Conservation (phyloP, 2,797 vertebrate genomes). For the Rhincodon typus region DNA sequence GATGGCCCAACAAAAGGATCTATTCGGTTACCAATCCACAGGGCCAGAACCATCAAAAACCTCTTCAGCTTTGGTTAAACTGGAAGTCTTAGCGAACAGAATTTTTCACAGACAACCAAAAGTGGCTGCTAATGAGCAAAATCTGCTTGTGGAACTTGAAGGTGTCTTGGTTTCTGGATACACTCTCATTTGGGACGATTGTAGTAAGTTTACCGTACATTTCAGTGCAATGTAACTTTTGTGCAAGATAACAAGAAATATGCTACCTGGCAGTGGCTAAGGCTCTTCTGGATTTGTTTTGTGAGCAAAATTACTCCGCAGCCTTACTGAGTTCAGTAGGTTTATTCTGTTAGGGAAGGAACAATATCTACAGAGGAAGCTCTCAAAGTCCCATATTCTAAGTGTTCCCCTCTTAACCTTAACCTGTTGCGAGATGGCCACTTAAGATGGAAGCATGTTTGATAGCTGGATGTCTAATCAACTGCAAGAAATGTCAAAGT, state of each 20-base stretch:
- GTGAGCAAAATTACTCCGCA: neutral
- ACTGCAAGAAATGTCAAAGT: neutral
- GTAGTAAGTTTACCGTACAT: conserved; percentile 71
- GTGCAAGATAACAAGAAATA: neutral
- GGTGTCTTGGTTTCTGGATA: conserved; percentile 69
- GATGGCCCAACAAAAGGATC: conserved; percentile 81
- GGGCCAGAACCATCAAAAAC: conserved; percentile 46
- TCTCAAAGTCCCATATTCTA: neutral
- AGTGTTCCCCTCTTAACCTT: too few relatives aligned
- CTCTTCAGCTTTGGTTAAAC: conserved; percentile 65
- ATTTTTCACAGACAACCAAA: conserved; percentile 78
- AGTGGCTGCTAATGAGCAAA: conserved; percentile 64
- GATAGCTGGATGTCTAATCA: neutral
- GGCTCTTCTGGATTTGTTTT: neutral
- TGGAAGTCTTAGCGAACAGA: conserved; percentile 76
- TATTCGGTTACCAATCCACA: conserved; percentile 50
- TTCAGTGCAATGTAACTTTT: neutral
- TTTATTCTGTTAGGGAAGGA: neutral
- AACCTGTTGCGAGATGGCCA: neutral
- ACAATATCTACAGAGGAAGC: neutral
- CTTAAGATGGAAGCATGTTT: neutral
- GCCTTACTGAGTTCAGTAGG: neutral
- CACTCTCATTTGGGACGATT: conserved; percentile 73
- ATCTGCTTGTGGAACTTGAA: conserved; percentile 64
- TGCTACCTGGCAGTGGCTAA: neutral